phyloP scores from a whole-genome alignment of 1,140 invertebrate genomes.

The Acromyrmex echinatior region DNA sequence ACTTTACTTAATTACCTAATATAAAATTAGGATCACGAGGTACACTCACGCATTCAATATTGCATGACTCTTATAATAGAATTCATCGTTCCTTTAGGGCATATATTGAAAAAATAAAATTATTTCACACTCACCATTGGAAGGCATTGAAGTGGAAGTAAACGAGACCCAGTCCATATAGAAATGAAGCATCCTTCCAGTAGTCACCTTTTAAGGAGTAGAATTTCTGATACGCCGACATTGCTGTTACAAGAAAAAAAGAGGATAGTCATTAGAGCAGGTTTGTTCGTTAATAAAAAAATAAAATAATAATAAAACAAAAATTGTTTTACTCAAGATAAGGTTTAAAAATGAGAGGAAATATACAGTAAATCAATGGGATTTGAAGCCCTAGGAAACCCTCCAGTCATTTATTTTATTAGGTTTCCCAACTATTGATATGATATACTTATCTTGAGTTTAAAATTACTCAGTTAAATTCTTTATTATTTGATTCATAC shows the following conservation, averaged over 20 bases:
- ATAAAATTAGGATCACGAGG: not conserved
- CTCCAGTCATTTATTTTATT: not conserved
- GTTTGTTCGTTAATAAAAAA: not conserved
- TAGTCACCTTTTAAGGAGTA: constrained; percentile 92
- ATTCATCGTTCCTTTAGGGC: not conserved
- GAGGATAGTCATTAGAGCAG: not conserved
- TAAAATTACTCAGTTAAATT: not conserved
- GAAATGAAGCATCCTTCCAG: constrained; percentile 96
- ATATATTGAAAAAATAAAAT: constrained; percentile 7
- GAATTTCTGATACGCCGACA: constrained; percentile 98
- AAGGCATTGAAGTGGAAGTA: constrained; percentile 98
- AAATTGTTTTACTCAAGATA: not conserved
- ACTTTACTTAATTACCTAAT: not conserved
- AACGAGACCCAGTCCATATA: constrained; percentile 97
- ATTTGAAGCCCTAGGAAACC: not conserved
- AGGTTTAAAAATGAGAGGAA: not conserved
- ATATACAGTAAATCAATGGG: not conserved
- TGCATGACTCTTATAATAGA: not conserved
- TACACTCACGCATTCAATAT: not conserved
- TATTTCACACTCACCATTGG: constrained; percentile 93
- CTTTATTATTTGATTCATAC: not conserved
- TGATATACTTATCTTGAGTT: not conserved
- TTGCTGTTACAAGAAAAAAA: constrained; percentile 88
- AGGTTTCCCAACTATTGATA: too few relatives aligned
- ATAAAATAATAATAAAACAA: not conserved